phyloP scores from a whole-genome alignment of 2,797 vertebrate genomes.

The Falco rusticolus region DNA sequence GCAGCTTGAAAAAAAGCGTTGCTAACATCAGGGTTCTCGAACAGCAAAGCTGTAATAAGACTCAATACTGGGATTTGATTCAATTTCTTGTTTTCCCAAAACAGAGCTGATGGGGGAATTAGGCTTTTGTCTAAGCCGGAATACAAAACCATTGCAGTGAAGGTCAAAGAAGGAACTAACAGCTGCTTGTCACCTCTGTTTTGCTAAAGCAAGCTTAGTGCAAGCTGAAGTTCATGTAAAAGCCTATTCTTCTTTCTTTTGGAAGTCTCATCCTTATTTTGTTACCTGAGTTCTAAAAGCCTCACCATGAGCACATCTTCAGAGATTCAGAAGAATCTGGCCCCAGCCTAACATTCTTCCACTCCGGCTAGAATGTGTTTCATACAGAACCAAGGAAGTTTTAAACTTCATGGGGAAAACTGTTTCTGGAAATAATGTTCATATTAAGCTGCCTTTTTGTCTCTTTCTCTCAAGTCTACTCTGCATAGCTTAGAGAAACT shows the following conservation, averaged over 20 bases:
- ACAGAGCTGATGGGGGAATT: neutral
- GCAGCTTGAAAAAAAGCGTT: slow-evolving; percentile 4
- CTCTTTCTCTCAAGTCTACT: neutral
- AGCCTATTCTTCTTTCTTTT: neutral
- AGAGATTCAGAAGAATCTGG: neutral
- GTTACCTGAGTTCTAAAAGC: neutral
- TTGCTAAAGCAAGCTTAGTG: neutral
- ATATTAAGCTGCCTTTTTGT: neutral
- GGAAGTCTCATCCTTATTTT: neutral
- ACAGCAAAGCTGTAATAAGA: neutral
- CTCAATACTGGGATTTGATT: neutral
- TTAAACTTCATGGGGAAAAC: neutral
- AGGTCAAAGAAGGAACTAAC: neutral
- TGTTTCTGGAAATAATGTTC: neutral
- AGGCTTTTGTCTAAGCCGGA: neutral
- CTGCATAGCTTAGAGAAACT: neutral
- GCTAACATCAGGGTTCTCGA: neutral
- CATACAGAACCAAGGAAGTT: neutral
- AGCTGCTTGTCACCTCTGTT: neutral
- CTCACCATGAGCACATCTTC: neutral
- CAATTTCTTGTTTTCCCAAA: neutral
- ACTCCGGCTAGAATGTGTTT: neutral
- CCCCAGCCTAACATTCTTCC: neutral
- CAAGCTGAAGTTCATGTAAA: neutral
- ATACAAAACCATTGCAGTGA: neutral